Evolutionary conservation across 64 coral and sea anemone species (phyloP).

Genomic region (Montipora foliosa): DNA sequence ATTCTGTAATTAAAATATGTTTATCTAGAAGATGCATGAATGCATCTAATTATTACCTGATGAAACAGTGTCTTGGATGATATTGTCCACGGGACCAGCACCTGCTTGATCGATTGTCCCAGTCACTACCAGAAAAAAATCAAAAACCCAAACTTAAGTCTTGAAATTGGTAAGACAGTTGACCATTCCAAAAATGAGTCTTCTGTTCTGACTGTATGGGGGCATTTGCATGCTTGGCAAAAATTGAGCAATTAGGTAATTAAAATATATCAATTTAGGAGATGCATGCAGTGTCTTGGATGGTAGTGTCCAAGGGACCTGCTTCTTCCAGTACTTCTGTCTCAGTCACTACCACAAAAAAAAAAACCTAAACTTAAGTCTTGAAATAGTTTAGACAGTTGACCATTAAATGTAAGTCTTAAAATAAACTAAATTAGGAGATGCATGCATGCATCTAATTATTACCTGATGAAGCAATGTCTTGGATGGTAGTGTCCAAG

Average conservation of each 20-base stretch:
- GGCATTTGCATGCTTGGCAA: not conserved
- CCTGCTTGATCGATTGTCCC: too few relatives aligned
- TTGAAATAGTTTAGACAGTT: not conserved
- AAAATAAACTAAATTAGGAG: not conserved
- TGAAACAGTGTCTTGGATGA: not conserved
- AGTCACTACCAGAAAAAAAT: not conserved
- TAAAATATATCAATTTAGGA: not conserved
- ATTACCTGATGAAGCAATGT: not conserved
- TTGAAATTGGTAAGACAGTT: not conserved
- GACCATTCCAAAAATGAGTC: not conserved
- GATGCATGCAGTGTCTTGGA: not conserved
- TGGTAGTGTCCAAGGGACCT: not conserved
- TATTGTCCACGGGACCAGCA: not conserved
- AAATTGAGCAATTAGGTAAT: not conserved
- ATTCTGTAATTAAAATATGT: not conserved
- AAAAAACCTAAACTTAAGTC: not conserved
- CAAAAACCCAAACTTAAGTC: not conserved
- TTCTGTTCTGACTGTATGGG: not conserved
- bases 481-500: not conserved
- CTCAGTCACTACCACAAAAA: not conserved
- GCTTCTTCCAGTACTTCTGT: not conserved
- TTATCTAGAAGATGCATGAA: not conserved
- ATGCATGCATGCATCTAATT: not conserved
- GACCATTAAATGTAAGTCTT: not conserved
- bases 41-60: not conserved